Base-by-base conservation (phyloP, 2,888 invertebrate species). In the Ormyrus pomaceus region DNA sequence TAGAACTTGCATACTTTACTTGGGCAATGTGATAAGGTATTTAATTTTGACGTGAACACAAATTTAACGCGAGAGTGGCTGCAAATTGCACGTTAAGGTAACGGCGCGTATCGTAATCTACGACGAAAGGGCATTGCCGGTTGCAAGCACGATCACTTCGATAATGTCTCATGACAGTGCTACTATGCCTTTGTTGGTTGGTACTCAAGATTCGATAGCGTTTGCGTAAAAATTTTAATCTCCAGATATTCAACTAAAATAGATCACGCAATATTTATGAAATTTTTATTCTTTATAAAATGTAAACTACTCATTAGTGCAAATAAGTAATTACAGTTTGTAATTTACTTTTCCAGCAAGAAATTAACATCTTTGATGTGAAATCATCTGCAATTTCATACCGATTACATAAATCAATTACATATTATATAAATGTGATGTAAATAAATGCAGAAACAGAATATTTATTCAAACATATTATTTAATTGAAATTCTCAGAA, bases 101-200 rank as follows among this genome's bases (percentile, higher is more conserved):
- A 80, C 76, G 68, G 71, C 80, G 76, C 80, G 76, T 77, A 76
- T 72, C 76, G 71, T 80, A 80, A 80, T 80, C 76, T 80, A 77
- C 72, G 68, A 65, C 61, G 76, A 80, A 80, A 80, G 80, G 66
- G 56, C 75, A 69, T 55, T 65, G 75, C 62, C 19, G 71, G 64
- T 10, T 66, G 61, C 70, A 64, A 53, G 64, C 76, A 56, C 70
- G 59, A 72, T 72, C 71, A 56, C 77, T 68, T 53, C 80, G 80
- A 80, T 80, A 80, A 80, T 80, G 61, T 71, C 48, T 61, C 55
- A 45, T 72, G 77, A 72, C 80, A 72, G 65, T 46, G 34, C 34
- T 34, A 34, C 34, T 34, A 34, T 34, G 34, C 34, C 34, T 34
- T 34, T 34, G 34, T 34, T 61, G n/a, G 34, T 73, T 55, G n/a